These are phyloP conservation scores for Ptilorrhoa leucosticta DNA, from an alignment of 2,113 vertebrate species.

Conservation along the genomic window DNA sequence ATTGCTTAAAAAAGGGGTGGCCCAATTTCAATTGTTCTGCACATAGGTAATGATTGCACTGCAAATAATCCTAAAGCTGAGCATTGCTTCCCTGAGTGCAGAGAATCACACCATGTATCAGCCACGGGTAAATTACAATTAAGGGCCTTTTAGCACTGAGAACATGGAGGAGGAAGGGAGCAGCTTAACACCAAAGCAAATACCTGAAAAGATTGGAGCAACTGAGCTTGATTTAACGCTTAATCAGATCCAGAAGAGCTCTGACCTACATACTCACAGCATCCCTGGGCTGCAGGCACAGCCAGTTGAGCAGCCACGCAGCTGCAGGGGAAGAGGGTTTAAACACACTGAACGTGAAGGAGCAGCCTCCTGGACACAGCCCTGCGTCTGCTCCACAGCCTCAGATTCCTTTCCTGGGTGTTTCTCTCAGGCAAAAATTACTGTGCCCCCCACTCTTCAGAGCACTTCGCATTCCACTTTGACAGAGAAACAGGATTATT, in stretches of 20 bases:
- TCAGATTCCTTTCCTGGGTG: not conserved
- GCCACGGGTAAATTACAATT: not conserved
- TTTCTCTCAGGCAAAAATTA: not conserved
- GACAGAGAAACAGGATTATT: not conserved
- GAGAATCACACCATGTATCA: not conserved
- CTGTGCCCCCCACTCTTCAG: not conserved
- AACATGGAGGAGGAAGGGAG: not conserved
- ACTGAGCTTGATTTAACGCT: not conserved
- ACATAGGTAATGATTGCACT: not conserved
- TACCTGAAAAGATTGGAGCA: not conserved
- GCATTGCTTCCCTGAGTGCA: not conserved
- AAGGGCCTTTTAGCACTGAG: not conserved
- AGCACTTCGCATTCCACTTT: not conserved
- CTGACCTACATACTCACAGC: slow-evolving; percentile 41
- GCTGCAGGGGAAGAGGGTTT: not conserved
- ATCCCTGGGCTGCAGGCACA: not conserved
- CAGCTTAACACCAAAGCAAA: not conserved
- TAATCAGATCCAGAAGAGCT: not conserved
- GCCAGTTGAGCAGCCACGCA: not conserved
- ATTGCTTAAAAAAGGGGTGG: not conserved
- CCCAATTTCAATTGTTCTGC: not conserved
- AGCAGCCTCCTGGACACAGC: not conserved
- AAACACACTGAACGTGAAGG: rapidly evolving
- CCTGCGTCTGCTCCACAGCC: not conserved
- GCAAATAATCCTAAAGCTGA: not conserved